Evolutionary conservation across 2,797 vertebrate genomes (phyloP), one percentile per base, ranked within the genome.

Genomic region (Fundulus diaphanus): DNA sequence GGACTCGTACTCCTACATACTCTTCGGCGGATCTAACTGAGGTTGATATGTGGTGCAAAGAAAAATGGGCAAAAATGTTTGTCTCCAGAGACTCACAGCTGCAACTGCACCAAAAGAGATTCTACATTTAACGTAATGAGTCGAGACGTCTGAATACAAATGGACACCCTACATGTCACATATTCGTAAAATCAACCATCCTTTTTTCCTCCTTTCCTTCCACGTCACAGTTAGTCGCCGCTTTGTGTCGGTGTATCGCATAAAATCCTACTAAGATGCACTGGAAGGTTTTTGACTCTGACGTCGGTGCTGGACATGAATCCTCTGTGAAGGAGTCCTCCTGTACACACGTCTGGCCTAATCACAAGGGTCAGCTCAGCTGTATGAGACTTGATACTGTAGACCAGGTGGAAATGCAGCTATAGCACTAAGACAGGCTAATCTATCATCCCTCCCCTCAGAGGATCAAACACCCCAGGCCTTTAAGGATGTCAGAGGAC

Each of bases 391-490:
- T 29, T 77, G 78, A 76, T 83, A 78, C 88, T 85, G 83, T 85
- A 68, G 42, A 70, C 81, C 82, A 91, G 88, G 90, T 91, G 83
- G 78, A 87, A 86, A 80, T 52, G 59, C 74, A 82, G 74, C 79
- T 76, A 80, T 72, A 78, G 78, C 79, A n/a, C 56, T 89, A 88
- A 91, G 87, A 85, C 68, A 80, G 79, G 88, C 87, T 92, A 90
- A 92, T 89, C 87, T 89, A 72, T 80, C 76, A 73, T 72, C 78
- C 77, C 81, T 81, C 77, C 72, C 86, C 37, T 57, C 56, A 57
- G 78, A 80, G 85, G 84, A 91, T 97, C 96, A 96, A 96, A 97
- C 95, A 95, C 94, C 93, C 94, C 68, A 51, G 71, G 52, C 71
- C 70, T 78, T 87, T 83, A 80, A 84, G 59, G 80, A 88, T 85